Conservation (phyloP, 1,140 invertebrate genomes). For the Neuroterus valhalla region DNA sequence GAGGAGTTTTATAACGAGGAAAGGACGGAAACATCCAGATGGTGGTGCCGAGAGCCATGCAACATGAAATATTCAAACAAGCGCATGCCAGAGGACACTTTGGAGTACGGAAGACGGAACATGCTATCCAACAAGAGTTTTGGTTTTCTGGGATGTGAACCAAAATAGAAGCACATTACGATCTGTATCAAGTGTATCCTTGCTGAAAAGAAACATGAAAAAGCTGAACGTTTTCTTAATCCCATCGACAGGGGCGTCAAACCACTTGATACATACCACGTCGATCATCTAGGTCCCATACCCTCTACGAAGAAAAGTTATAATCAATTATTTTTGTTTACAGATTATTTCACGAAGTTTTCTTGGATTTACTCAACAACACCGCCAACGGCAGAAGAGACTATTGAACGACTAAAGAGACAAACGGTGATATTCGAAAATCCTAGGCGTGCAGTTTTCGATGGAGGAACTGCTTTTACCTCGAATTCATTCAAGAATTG, state of each 20-base stretch:
- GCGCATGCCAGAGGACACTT: neutral
- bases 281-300: constrained; percentile 42
- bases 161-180: neutral
- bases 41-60: neutral
- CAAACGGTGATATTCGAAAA: constrained; percentile 56
- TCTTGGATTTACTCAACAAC: constrained; percentile 38
- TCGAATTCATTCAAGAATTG: constrained; percentile 46
- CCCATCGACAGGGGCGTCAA: constrained; percentile 48
- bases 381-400: constrained; percentile 37
- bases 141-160: neutral
- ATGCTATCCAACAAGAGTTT: too few species aligned
- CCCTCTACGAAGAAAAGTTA: too few species aligned
- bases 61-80: neutral
- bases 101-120: too few species aligned
- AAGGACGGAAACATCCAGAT: neutral
- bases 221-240: constrained; percentile 48
- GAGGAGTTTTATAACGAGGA: neutral
- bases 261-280: constrained; percentile 40
- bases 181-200: constrained; percentile 22
- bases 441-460: constrained; percentile 58
- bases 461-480: constrained; percentile 55
- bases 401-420: constrained; percentile 43
- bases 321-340: neutral
- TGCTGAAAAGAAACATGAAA: constrained; percentile 24
- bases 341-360: neutral